A percentile compares a stretch with the other conserved stretches of the same genome.
These are phyloP conservation scores for Enhydra lutris DNA, from an alignment of 2,113 vertebrate species.

Conservation along the genomic window DNA sequence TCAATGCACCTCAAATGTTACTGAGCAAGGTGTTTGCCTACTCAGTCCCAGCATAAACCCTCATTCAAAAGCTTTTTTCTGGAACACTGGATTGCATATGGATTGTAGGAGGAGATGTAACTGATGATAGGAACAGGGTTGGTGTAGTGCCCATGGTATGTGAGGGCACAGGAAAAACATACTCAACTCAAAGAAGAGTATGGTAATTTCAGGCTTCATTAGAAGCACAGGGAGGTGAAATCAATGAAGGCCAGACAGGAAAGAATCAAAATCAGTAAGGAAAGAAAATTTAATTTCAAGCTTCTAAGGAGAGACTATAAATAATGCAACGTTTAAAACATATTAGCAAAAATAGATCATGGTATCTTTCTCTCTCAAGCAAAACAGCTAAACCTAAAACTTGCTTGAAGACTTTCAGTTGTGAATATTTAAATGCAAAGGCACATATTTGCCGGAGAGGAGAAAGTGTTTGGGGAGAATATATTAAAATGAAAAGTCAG, in stretches of 20 bases:
- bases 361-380: conserved; percentile 8
- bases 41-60: neutral
- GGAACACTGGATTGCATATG: neutral
- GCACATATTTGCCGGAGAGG: neutral
- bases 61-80: neutral
- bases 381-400: conserved; percentile 37
- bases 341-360: conserved; percentile 49
- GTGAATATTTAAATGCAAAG: conserved; percentile 56
- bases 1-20: neutral
- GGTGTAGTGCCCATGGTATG: neutral
- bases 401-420: neutral
- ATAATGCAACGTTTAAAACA: conserved; percentile 67
- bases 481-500: conserved; percentile 20
- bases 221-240: conserved; percentile 66
- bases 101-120: neutral
- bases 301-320: conserved; percentile 62
- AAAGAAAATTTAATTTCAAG: conserved; percentile 73
- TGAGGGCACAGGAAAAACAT: conserved; percentile 19
- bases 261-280: conserved; percentile 55
- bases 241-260: conserved; percentile 56
- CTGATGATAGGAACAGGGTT: neutral
- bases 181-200: conserved; percentile 1
- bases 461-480: neutral
- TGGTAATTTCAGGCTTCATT: conserved; percentile 71
- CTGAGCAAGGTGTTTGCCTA: neutral